phyloP scores from a whole-genome alignment of 64 coral and sea anemone species.

The Cladopsammia gracilis region DNA sequence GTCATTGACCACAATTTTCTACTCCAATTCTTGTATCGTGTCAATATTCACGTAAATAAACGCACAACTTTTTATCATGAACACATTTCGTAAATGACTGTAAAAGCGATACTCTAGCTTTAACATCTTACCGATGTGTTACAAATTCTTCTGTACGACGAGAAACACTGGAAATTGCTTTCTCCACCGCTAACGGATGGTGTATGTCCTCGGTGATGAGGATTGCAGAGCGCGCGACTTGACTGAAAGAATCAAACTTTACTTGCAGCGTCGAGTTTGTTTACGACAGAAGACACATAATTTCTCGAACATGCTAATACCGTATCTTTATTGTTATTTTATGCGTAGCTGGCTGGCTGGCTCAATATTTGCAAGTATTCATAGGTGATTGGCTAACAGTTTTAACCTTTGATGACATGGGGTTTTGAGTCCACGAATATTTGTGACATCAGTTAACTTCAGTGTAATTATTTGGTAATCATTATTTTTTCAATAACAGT shows the following conservation, averaged over 20 bases:
- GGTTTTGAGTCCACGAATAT: neutral
- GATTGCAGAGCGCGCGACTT: neutral
- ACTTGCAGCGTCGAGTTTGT: neutral
- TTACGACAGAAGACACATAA: neutral
- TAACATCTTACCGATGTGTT: too few species aligned
- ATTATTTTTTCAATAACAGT: too few species aligned
- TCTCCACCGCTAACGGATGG: neutral
- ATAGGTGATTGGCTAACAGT: conserved; percentile 4
- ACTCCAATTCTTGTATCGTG: too few species aligned
- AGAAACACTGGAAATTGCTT: too few species aligned
- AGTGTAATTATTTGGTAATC: too few species aligned
- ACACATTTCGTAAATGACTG: too few species aligned
- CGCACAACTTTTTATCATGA: too few species aligned
- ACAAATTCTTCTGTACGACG: too few species aligned
- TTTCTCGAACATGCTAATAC: conserved; percentile 5
- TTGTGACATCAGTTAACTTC: neutral
- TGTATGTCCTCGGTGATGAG: neutral
- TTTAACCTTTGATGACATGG: conserved; percentile 5
- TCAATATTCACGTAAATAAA: too few species aligned
- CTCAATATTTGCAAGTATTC: conserved; percentile 4
- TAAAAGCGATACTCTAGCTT: too few species aligned
- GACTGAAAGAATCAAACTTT: neutral
- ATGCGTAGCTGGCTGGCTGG: neutral
- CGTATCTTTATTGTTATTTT: too few species aligned
- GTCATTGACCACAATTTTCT: too few species aligned